phyloP scores from a whole-genome alignment of 2,888 invertebrate genomes.

The Hedya salicella region DNA sequence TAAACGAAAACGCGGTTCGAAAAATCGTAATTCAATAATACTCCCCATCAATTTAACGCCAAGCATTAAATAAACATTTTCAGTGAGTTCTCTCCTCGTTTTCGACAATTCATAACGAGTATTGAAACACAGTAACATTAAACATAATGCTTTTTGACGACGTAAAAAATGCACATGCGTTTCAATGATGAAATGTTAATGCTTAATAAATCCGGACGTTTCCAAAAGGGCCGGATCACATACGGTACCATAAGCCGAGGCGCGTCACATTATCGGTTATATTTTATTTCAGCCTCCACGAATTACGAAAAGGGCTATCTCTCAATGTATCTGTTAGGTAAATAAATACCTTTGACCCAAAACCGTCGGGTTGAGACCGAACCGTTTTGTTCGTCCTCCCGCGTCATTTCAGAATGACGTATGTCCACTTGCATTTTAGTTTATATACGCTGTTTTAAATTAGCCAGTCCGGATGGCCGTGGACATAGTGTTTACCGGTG shows the following conservation, averaged over 20 bases:
- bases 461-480: slow-evolving; percentile 54
- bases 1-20: slow-evolving; percentile 43
- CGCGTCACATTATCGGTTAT: slow-evolving; percentile 55
- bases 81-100: slow-evolving; percentile 66
- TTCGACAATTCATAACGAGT: slow-evolving; percentile 69
- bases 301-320: slow-evolving; percentile 64
- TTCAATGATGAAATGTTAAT: slow-evolving; percentile 67
- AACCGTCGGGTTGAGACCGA: slow-evolving; percentile 66
- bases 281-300: slow-evolving; percentile 58
- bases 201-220: slow-evolving; percentile 66
- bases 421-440: neutral
- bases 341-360: slow-evolving; percentile 77
- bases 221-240: slow-evolving; percentile 53
- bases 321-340: slow-evolving; percentile 67
- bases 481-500: slow-evolving; percentile 48
- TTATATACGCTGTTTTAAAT: slow-evolving; percentile 13
- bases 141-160: slow-evolving; percentile 70
- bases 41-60: slow-evolving; percentile 57
- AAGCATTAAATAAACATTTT: slow-evolving; percentile 64
- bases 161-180: slow-evolving; percentile 58
- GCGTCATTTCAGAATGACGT: neutral
- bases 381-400: slow-evolving; percentile 53
- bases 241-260: slow-evolving; percentile 55
- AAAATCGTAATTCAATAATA: slow-evolving; percentile 50
- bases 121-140: slow-evolving; percentile 71